Evolutionary conservation across 2,888 invertebrate species (phyloP).

Genomic region (Ennomos fuscantarius): DNA sequence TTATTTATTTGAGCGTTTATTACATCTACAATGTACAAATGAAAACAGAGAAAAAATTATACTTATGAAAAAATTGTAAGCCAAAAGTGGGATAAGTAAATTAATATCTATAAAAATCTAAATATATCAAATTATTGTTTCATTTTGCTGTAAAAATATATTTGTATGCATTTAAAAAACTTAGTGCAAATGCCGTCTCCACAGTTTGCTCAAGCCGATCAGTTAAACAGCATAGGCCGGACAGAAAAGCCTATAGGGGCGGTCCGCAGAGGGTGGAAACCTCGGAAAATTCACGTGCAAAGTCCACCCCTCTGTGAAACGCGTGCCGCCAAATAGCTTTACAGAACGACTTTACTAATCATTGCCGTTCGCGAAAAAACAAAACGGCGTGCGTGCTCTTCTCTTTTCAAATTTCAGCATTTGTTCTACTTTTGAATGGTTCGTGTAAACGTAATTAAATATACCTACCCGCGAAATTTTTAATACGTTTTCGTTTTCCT

Average conservation of each 20-base stretch:
- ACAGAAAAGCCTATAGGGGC: constrained; percentile 86
- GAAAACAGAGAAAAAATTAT: too few relatives aligned
- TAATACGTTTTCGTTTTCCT: too few relatives aligned
- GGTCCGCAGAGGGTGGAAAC: constrained; percentile 85
- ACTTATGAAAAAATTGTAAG: too few relatives aligned
- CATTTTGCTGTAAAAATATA: too few relatives aligned
- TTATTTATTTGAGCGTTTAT: too few relatives aligned
- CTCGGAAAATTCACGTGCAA: constrained; percentile 84
- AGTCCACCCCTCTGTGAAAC: constrained; percentile 76
- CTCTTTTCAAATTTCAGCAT: constrained; percentile 56
- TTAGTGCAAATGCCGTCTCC: constrained; percentile 56
- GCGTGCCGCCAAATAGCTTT: constrained; percentile 82
- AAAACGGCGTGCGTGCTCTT: constrained; percentile 56
- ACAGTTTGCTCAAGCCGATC: constrained; percentile 68
- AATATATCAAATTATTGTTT: too few relatives aligned
- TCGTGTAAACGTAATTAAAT: not conserved
- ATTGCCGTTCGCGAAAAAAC: constrained; percentile 76
- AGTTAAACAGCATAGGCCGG: constrained; percentile 84
- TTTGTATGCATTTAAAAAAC: constrained; percentile 5
- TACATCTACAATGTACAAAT: too few relatives aligned
- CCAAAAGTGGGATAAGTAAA: too few relatives aligned
- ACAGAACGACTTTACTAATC: constrained; percentile 79
- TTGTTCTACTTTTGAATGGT: constrained; percentile 17
- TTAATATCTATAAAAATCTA: too few relatives aligned
- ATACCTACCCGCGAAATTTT: too few relatives aligned